These are phyloP conservation scores for Bathynomus jamesi DNA, from an alignment of 1,140 invertebrate genomes.

Conservation along the genomic window DNA sequence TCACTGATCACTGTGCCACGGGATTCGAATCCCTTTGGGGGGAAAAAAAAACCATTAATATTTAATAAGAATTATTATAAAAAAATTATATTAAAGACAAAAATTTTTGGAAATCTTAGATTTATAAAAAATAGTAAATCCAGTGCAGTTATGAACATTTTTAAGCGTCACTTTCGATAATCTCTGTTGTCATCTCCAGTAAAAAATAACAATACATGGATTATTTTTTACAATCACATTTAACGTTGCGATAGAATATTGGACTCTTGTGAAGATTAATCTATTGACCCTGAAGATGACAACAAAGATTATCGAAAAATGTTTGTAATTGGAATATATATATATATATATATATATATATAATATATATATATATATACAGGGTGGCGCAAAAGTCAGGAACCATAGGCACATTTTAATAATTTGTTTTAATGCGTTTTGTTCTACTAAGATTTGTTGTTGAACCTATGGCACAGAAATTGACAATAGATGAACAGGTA, in stretches of 20 bases:
- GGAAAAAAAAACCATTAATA: no score
- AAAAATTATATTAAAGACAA: no score
- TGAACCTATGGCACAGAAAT: no score
- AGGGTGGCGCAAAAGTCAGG: no score
- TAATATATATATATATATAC: background rate
- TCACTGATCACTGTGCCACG: conserved; percentile 71
- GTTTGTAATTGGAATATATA: no score
- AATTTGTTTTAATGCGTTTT: no score
- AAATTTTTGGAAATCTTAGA: no score
- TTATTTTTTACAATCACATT: background rate
- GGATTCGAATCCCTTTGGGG: conserved; percentile 88
- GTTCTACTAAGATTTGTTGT: no score
- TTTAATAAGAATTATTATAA: no score
- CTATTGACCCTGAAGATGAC: background rate
- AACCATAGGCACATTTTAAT: no score
- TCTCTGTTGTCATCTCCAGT: background rate
- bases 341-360: background rate
- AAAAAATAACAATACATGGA: background rate
- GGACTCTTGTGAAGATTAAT: background rate
- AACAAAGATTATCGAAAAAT: background rate
- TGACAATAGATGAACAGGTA: no score
- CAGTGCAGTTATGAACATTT: background rate
- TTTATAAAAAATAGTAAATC: no score
- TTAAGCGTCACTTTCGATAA: background rate
- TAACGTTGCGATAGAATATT: background rate